A percentile compares a stretch with the other conserved stretches of the same genome.
Evolutionary conservation across 2,113 vertebrate species (phyloP).

Genomic region (Rhadina sibilatrix): DNA sequence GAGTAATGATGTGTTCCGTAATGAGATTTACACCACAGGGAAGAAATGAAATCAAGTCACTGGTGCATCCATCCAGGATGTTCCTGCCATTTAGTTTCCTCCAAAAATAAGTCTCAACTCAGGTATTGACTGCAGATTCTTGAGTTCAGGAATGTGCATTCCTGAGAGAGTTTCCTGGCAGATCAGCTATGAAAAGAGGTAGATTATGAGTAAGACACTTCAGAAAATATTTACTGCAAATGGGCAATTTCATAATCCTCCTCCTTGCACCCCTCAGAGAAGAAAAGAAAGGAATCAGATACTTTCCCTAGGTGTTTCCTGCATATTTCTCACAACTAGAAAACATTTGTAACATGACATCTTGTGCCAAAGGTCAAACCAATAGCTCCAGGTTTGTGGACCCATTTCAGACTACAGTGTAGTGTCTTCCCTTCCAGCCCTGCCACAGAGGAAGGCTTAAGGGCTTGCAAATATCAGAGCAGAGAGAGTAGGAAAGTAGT

Average conservation of each 20-base stretch:
- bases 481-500: background rate
- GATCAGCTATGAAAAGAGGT: background rate
- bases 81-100: background rate
- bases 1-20: background rate
- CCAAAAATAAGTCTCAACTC: background rate
- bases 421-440: background rate
- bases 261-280: background rate
- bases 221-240: background rate
- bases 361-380: background rate
- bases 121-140: background rate
- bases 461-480: background rate
- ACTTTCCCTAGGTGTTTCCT: background rate
- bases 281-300: fast-evolving
- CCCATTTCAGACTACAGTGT: background rate
- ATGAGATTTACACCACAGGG: background rate
- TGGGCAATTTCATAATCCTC: background rate
- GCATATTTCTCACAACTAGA: background rate
- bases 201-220: background rate
- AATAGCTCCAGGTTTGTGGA: background rate
- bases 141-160: background rate
- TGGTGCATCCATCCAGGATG: background rate
- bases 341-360: background rate
- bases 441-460: background rate
- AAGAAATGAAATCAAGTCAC: constrained; percentile 1
- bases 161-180: background rate